phyloP scores from a whole-genome alignment of 2,888 invertebrate genomes.

The Phrixothrix hirtus region DNA sequence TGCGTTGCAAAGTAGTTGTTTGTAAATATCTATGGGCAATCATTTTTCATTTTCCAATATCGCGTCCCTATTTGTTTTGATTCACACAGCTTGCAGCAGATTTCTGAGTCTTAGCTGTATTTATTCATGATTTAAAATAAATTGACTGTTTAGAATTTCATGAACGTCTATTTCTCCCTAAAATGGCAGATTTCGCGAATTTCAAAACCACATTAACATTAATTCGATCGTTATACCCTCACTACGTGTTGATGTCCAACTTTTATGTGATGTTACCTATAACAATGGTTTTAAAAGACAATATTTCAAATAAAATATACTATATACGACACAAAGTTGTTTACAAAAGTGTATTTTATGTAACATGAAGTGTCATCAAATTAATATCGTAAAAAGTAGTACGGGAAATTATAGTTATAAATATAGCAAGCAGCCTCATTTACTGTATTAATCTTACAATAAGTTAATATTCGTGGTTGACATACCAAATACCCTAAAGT shows the following conservation, averaged over 20 bases:
- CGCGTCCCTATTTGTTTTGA: constrained; percentile 6
- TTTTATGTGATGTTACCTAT: too few relatives aligned
- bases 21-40: constrained; percentile 3
- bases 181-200: constrained; percentile 12
- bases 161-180: constrained; percentile 22
- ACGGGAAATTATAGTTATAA: too few relatives aligned
- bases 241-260: constrained; percentile 10
- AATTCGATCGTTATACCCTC: constrained; percentile 10
- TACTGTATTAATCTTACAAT: too few relatives aligned
- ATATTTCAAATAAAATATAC: too few relatives aligned
- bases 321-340: too few relatives aligned
- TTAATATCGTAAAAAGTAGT: too few relatives aligned
- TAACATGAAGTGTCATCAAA: too few relatives aligned
- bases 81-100: constrained; percentile 6
- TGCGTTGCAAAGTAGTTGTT: neutral
- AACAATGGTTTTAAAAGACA: too few relatives aligned
- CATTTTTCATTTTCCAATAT: constrained; percentile 13
- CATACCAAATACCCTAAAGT: too few relatives aligned
- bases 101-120: constrained; percentile 16
- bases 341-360: too few relatives aligned
- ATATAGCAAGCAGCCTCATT: too few relatives aligned
- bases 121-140: constrained; percentile 32
- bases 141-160: constrained; percentile 33
- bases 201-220: constrained; percentile 18
- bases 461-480: too few relatives aligned